These are phyloP conservation scores for Nymphalis c-album DNA, from an alignment of 2,888 invertebrate genomes.

Conservation along the genomic window DNA sequence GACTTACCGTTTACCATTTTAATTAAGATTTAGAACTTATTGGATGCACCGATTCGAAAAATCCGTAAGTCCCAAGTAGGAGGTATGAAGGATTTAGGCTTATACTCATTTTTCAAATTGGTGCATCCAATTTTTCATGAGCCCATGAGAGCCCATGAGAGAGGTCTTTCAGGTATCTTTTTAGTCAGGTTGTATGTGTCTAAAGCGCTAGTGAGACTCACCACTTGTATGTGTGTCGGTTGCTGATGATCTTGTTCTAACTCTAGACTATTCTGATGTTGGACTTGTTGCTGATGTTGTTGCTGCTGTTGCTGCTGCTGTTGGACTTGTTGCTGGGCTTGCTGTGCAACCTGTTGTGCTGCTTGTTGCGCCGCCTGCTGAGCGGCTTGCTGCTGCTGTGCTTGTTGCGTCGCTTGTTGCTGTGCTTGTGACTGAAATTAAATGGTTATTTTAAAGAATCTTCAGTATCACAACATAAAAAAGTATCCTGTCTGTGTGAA, in stretches of 20 bases:
- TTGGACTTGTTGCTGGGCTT: conserved; percentile 55
- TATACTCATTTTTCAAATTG: too few relatives aligned
- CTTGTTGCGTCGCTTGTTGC: conserved; percentile 59
- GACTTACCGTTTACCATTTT: too few relatives aligned
- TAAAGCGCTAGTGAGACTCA: conserved; percentile 44
- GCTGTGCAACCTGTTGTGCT: conserved; percentile 57
- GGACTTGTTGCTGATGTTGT: conserved; percentile 62
- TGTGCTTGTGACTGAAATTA: conserved; percentile 60
- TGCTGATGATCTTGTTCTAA: conserved; percentile 67
- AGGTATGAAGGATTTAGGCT: too few relatives aligned
- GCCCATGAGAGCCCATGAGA: too few relatives aligned
- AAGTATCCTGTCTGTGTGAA: too few relatives aligned
- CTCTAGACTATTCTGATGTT: conserved; percentile 68
- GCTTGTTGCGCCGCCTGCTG: conserved; percentile 54
- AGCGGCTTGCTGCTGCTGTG: conserved; percentile 64
- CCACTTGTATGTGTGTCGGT: conserved; percentile 77
- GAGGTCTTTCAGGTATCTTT: too few relatives aligned
- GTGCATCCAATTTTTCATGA: too few relatives aligned
- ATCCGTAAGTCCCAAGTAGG: too few relatives aligned
- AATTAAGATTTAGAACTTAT: too few relatives aligned
- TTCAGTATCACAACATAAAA: background rate
- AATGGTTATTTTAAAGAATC: background rate
- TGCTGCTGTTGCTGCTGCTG: conserved; percentile 54
- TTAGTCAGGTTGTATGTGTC: background rate
- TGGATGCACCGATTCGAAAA: too few relatives aligned